A percentile compares a stretch with the other conserved stretches of the same genome.
These are phyloP conservation scores for Ditula angustiorana DNA, from an alignment of 2,888 invertebrate species.

Conservation along the genomic window DNA sequence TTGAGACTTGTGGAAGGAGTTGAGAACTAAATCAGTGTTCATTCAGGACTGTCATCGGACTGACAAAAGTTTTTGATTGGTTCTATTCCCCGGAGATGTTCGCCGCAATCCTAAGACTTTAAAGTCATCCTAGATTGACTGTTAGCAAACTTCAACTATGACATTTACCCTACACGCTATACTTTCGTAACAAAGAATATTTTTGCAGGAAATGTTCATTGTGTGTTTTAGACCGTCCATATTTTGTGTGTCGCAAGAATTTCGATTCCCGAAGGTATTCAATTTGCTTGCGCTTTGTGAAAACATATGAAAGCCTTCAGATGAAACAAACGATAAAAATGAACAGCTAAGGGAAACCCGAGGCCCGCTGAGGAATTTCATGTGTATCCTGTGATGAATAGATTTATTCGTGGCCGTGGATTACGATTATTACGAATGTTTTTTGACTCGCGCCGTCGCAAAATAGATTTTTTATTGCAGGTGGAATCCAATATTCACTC, in stretches of 20 bases:
- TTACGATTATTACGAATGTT: constrained; percentile 23
- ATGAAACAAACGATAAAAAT: constrained; percentile 35
- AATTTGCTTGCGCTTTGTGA: constrained; percentile 41
- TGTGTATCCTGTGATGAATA: constrained; percentile 14
- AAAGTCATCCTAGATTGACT: constrained; percentile 55
- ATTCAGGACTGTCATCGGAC: constrained; percentile 20
- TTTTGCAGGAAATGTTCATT: not conserved
- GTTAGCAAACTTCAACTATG: constrained; percentile 27
- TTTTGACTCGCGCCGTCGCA: constrained; percentile 41
- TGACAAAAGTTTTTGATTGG: constrained; percentile 20
- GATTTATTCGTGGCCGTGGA: not conserved
- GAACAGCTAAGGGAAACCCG: constrained; percentile 11
- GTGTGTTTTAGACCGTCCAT: not conserved
- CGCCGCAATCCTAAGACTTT: constrained; percentile 8
- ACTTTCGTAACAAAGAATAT: constrained; percentile 9
- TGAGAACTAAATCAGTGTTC: constrained; percentile 23
- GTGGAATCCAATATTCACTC: constrained; percentile 57
- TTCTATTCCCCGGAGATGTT: constrained; percentile 16
- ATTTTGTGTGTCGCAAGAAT: constrained; percentile 28
- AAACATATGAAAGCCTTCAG: constrained; percentile 47
- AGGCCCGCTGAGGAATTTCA: constrained; percentile 5
- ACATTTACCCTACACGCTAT: no score
- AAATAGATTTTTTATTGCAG: constrained; percentile 48
- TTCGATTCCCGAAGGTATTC: constrained; percentile 45
- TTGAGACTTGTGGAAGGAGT: not conserved